Percentiles rank a stretch among this genome's conserved stretches.
Conservation (phyloP, 2,113 vertebrate genomes). For the Petroica traversi region DNA sequence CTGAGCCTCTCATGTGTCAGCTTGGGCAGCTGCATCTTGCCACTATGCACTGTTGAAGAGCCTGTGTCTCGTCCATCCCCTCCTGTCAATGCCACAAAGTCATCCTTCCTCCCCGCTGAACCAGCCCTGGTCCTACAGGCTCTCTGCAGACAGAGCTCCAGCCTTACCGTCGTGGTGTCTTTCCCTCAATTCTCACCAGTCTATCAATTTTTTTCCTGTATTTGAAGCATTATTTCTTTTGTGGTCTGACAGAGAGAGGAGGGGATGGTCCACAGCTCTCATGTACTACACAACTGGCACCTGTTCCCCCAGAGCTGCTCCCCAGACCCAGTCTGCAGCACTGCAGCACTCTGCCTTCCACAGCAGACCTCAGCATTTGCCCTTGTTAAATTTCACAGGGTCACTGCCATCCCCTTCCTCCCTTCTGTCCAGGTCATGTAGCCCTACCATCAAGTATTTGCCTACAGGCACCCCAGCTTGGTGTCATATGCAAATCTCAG, state of each 20-base stretch:
- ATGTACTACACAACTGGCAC: background rate
- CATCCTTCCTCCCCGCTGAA: background rate
- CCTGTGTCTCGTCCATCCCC: background rate
- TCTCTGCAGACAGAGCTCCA: background rate
- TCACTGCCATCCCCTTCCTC: background rate
- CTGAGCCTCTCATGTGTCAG: background rate
- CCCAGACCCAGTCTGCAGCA: background rate
- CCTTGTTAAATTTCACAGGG: background rate
- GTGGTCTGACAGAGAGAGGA: background rate
- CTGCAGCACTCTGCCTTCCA: background rate
- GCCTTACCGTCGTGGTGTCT: no score
- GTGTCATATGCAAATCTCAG: background rate
- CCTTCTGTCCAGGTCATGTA: background rate
- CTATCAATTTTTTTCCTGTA: background rate
- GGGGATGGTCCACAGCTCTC: background rate
- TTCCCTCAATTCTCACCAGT: background rate
- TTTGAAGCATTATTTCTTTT: background rate
- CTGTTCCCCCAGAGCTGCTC: background rate
- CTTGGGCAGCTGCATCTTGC: background rate
- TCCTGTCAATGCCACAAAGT: background rate
- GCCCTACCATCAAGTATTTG: background rate
- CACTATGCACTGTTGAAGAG: background rate
- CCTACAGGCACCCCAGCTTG: background rate
- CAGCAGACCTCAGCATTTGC: background rate
- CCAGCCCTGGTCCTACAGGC: background rate